These are phyloP conservation scores for Pollimyrus isidori DNA, from an alignment of 2,113 vertebrate genomes.

Conservation along the genomic window DNA sequence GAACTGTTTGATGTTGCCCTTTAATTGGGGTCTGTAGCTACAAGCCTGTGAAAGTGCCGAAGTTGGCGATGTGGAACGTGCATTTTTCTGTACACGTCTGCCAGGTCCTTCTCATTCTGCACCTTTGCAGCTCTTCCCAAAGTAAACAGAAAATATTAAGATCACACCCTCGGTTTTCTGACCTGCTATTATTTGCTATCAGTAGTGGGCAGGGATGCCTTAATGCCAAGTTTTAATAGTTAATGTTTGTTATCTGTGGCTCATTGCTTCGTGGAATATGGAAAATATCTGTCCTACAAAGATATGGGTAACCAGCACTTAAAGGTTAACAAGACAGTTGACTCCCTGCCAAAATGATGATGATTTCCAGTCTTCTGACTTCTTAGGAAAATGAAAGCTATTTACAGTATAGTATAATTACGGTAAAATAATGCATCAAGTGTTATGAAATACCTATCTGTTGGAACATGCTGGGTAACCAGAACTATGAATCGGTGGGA, in stretches of 20 bases:
- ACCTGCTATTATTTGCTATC: neutral
- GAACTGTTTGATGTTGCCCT: neutral
- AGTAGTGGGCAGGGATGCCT: neutral
- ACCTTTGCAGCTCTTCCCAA: neutral
- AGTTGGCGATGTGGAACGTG: neutral
- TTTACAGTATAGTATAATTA: neutral
- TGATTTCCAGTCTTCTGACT: neutral
- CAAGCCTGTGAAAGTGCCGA: neutral
- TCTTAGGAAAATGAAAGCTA: neutral
- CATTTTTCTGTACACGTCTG: neutral
- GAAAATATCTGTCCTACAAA: neutral
- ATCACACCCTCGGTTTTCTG: neutral
- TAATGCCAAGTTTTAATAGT: neutral
- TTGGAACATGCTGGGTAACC: neutral
- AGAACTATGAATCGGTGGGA: neutral
- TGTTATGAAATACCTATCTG: neutral
- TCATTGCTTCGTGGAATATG: neutral
- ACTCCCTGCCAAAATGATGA: neutral
- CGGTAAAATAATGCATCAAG: neutral
- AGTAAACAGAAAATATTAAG: neutral
- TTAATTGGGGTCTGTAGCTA: neutral
- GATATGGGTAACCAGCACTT: neutral
- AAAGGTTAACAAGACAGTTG: neutral
- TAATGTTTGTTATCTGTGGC: neutral
- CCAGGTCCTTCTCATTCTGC: neutral